phyloP scores from a whole-genome alignment of 1,140 invertebrate species.

The Pseudomyrmex pallidus region DNA sequence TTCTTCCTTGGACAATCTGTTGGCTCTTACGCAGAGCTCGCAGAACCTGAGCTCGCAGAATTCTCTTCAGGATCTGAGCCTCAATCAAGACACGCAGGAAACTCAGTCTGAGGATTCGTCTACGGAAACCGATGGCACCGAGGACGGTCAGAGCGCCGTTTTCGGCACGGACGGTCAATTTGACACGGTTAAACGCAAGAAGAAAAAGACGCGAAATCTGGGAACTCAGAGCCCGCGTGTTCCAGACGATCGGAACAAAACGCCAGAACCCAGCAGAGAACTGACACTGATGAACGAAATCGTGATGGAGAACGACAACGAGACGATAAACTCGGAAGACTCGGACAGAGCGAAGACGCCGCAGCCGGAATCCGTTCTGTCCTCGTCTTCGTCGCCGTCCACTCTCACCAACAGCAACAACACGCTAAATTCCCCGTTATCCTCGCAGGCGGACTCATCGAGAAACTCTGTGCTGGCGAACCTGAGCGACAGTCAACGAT shows the following conservation, averaged over 20 bases:
- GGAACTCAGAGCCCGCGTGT: constrained; percentile 82
- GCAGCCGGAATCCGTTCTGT: constrained; percentile 84
- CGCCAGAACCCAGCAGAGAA: constrained; percentile 85
- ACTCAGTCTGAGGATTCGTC: constrained; percentile 89
- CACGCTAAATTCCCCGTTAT: not conserved
- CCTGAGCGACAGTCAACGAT: constrained; percentile 65
- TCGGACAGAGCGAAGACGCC: constrained; percentile 87
- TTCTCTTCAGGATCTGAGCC: constrained; percentile 82
- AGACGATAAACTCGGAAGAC: constrained; percentile 82
- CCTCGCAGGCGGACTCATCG: constrained; percentile 35
- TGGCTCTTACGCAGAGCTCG: constrained; percentile 86
- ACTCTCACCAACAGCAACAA: constrained; percentile 8
- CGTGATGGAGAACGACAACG: constrained; percentile 74
- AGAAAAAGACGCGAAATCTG: constrained; percentile 86
- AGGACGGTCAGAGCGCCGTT: constrained; percentile 86
- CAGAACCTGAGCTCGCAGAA: constrained; percentile 85
- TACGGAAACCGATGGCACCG: constrained; percentile 91
- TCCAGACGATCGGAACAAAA: constrained; percentile 84
- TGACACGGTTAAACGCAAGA: constrained; percentile 94
- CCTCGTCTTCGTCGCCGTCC: constrained; percentile 66
- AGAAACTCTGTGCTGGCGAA: constrained; percentile 37
- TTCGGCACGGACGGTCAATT: constrained; percentile 90
- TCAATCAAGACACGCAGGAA: constrained; percentile 79
- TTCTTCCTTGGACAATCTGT: constrained; percentile 91
- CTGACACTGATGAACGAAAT: constrained; percentile 76